Evolutionary conservation across 2,797 vertebrate genomes (phyloP), one percentile per base, ranked within the genome.

Genomic region (Esox masquinongy): DNA sequence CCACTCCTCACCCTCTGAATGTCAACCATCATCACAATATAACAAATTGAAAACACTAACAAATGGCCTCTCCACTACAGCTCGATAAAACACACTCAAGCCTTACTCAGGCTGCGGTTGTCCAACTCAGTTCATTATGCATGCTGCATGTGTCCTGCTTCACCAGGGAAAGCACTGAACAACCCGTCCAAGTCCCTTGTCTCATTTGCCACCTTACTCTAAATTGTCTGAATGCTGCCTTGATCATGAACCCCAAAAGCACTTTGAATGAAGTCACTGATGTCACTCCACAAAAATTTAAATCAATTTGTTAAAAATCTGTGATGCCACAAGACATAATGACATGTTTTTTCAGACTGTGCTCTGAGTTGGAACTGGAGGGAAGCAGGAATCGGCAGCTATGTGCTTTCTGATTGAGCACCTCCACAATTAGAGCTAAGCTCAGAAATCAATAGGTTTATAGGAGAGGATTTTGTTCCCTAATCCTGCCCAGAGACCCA

Each of bases 341-440:
- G 72, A 82, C 77, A 81, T 79, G 83, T 85, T 86, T 83, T 74
- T 75, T 82, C 80, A 82, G 82, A 74, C 82, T 88, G 74, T 81
- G 82, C 29, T 74, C 66, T 15, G 82, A 90, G 80, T 77, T 74
- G 81, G 81, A 83, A 83, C 53, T 8, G 85, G 79, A 75, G 64
- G 17, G 22, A 29, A 15, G 26, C 1, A 29, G 63, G 26, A 16
- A 39, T 36, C 12, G 72, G n/a, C 24, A 34, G 70, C n/a, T 56
- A 78, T 51, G 34, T 76, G 75, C 80, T 78, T 77, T 79, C 84
- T 84, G 74, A 85, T 72, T 78, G 81, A 82, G 83, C 82, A 81
- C 84, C 87, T 89, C 83, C 75, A 87, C 86, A 90, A 92, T 92
- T 92, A 90, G 80, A 87, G 83, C 76, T 83, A 85, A 90, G 82